These are phyloP conservation scores for Apostichopus parvimensis DNA, from an alignment of 35 echinoderm and acorn worm genomes.

Conservation along the genomic window DNA sequence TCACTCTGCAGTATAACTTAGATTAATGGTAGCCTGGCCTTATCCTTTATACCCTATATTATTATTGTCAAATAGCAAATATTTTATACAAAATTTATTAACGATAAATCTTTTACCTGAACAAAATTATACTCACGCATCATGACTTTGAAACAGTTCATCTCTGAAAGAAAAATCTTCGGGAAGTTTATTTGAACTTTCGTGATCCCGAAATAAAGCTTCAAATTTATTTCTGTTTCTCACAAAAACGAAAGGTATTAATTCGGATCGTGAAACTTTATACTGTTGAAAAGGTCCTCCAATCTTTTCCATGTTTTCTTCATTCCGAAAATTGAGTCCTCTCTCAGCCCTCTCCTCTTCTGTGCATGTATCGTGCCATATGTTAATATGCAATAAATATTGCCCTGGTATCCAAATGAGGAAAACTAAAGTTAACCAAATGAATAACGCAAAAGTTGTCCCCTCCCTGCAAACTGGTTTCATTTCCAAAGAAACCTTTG, in stretches of 20 bases:
- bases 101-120: no score
- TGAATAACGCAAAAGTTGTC: background rate
- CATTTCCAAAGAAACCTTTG: background rate
- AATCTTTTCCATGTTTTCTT: background rate
- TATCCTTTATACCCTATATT: no score
- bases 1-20: no score
- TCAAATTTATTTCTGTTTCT: constrained; percentile 39
- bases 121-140: background rate
- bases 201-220: constrained; percentile 19
- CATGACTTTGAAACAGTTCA: background rate
- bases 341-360: background rate
- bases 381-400: background rate
- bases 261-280: background rate
- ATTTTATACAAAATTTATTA: no score
- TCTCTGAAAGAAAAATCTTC: background rate
- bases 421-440: background rate
- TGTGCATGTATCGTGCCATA: background rate
- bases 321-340: background rate
- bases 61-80: no score
- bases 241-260: constrained; percentile 1
- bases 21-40: no score
- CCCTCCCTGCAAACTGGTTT: background rate
- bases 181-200: constrained; percentile 18
- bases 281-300: no score
- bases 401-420: background rate